Evolutionary conservation across 2,888 invertebrate genomes (phyloP).

Genomic region (Apotomis capreana): DNA sequence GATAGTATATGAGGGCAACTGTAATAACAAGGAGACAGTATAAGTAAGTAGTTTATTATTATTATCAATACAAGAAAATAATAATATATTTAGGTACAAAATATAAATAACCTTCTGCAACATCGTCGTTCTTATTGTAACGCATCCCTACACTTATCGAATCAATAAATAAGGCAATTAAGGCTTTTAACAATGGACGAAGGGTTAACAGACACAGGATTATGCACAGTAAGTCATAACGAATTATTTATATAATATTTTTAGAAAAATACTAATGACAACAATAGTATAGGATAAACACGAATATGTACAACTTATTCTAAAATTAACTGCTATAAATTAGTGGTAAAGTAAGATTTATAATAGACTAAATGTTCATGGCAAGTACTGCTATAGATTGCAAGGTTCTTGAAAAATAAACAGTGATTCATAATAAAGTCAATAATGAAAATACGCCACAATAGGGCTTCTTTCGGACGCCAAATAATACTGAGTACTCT

Average conservation of each 20-base stretch:
- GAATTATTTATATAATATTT: constrained; percentile 19
- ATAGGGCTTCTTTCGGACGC: neutral
- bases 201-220: constrained; percentile 23
- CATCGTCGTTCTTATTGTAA: constrained; percentile 15
- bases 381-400: constrained; percentile 47
- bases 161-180: constrained; percentile 38
- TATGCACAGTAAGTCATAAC: constrained; percentile 14
- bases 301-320: constrained; percentile 41
- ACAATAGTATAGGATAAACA: constrained; percentile 17
- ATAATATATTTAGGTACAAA: constrained; percentile 35
- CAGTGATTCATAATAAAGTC: neutral
- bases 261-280: constrained; percentile 46
- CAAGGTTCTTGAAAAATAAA: too few relatives aligned
- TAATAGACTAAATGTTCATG: constrained; percentile 49
- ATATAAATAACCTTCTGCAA: constrained; percentile 37
- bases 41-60: constrained; percentile 38
- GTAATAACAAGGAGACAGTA: constrained; percentile 12
- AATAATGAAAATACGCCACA: neutral
- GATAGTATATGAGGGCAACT: neutral
- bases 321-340: constrained; percentile 47
- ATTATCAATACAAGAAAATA: constrained; percentile 38
- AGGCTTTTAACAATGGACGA: constrained; percentile 25
- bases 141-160: constrained; percentile 19
- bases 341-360: constrained; percentile 66
- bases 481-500: neutral